These are phyloP conservation scores for Sebastes alutus DNA, from an alignment of 2,797 vertebrate genomes.

Conservation along the genomic window DNA sequence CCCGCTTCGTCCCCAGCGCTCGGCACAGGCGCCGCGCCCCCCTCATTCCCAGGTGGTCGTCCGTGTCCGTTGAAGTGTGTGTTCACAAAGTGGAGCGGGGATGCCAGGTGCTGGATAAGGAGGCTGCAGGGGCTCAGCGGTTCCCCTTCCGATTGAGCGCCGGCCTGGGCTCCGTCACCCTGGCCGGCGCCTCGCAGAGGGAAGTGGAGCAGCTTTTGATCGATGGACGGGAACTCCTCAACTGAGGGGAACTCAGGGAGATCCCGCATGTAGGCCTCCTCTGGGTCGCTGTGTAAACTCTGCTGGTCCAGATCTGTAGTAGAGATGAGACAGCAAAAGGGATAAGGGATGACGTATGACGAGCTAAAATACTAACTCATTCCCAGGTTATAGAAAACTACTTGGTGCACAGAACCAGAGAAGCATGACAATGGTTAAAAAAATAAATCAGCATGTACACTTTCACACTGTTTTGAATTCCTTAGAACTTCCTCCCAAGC, in stretches of 20 bases:
- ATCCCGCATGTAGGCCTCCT: conserved; percentile 89
- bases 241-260: conserved; percentile 88
- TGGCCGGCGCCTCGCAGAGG: conserved; percentile 52
- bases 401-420: too few relatives aligned
- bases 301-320: conserved; percentile 94
- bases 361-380: too few relatives aligned
- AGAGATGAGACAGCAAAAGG: neutral
- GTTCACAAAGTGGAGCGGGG: conserved; percentile 98
- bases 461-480: too few relatives aligned
- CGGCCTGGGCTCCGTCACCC: conserved; percentile 4
- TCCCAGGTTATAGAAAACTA: too few relatives aligned
- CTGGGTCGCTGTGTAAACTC: conserved; percentile 91
- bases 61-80: conserved; percentile 94
- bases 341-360: too few relatives aligned
- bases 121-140: conserved; percentile 77
- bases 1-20: neutral
- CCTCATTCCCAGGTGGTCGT: conserved; percentile 51
- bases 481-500: too few relatives aligned
- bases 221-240: conserved; percentile 85
- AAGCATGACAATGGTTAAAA: too few relatives aligned
- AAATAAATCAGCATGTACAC: too few relatives aligned
- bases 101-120: conserved; percentile 86
- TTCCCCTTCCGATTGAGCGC: conserved; percentile 46
- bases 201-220: conserved; percentile 81
- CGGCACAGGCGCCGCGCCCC: conserved; percentile 19